Percentiles rank a stretch among this genome's conserved stretches.
Evolutionary conservation across 2,113 vertebrate species (phyloP).

Genomic region (Tupaia chinensis): DNA sequence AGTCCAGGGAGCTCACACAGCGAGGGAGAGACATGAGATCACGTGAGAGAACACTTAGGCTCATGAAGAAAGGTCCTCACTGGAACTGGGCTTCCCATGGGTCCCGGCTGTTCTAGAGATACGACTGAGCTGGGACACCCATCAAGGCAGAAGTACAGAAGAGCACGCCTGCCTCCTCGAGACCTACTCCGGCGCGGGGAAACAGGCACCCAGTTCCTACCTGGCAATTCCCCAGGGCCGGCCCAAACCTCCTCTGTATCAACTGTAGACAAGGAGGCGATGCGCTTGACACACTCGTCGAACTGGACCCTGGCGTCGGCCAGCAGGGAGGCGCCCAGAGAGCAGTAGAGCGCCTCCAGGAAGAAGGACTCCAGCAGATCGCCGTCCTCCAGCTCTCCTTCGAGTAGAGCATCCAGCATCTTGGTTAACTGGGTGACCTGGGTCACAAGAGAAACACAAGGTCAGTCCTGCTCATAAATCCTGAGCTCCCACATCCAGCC

Average conservation of each 20-base stretch:
- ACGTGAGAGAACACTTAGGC: fast-evolving
- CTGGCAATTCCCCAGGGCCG: constrained; percentile 94
- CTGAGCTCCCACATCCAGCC: not conserved
- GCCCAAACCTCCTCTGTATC: constrained; percentile 87
- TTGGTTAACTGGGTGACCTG: constrained; percentile 94
- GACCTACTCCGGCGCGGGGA: not conserved
- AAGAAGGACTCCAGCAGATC: constrained; percentile 94
- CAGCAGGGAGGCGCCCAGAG: constrained; percentile 93
- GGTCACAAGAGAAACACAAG: not conserved
- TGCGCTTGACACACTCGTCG: constrained; percentile 91
- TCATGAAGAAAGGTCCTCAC: not conserved
- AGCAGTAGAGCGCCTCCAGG: constrained; percentile 95
- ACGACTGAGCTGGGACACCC: not conserved
- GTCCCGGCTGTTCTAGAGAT: not conserved
- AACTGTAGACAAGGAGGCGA: constrained; percentile 88
- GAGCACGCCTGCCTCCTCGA: not conserved
- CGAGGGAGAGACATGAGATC: no score
- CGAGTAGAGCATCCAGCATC: constrained; percentile 92
- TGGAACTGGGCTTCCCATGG: not conserved
- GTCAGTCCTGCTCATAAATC: not conserved
- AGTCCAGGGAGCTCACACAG: not conserved
- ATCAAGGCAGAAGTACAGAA: fast-evolving
- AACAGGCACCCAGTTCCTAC: constrained; percentile 77
- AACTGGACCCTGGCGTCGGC: constrained; percentile 90
- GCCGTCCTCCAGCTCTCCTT: constrained; percentile 80